Conservation (phyloP, 2,888 invertebrate species). For the Lysandra coridon region DNA sequence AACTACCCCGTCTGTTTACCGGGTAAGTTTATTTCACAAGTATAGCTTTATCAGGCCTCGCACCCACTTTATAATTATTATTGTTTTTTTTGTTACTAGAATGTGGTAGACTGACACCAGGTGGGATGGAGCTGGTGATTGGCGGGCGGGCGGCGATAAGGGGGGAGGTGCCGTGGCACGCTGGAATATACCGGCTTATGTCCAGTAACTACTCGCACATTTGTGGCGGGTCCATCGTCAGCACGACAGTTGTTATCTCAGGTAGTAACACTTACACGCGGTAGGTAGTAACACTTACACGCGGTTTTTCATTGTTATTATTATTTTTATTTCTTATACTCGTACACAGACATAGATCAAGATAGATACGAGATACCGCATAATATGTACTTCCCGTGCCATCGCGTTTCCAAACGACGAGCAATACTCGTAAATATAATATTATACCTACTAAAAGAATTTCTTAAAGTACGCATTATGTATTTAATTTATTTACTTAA, state of each 20-base stretch:
- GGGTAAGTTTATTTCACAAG: background rate
- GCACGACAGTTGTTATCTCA: constrained; percentile 43
- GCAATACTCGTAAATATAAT: too few relatives aligned
- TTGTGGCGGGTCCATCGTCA: constrained; percentile 73
- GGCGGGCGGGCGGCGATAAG: constrained; percentile 54
- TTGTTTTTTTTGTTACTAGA: constrained; percentile 41
- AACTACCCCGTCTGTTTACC: constrained; percentile 25
- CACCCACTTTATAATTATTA: background rate
- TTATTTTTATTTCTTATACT: too few relatives aligned
- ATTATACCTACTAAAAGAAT: too few relatives aligned
- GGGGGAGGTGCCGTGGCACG: constrained; percentile 72
- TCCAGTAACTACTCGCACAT: constrained; percentile 58
- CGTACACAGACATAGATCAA: too few relatives aligned
- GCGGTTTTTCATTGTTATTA: background rate
- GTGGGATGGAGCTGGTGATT: constrained; percentile 55
- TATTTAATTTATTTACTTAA: too few relatives aligned
- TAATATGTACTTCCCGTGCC: too few relatives aligned
- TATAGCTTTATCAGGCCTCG: background rate
- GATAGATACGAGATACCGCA: too few relatives aligned
- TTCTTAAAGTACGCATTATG: too few relatives aligned
- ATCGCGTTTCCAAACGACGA: too few relatives aligned
- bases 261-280: constrained; percentile 37
- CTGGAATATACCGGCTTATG: constrained; percentile 61
- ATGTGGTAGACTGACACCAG: constrained; percentile 52
- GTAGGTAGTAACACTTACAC: constrained; percentile 37